A percentile compares a stretch with the other conserved stretches of the same genome.
Conservation (phyloP, 2,797 vertebrate genomes). For the Gambelia wislizenii region DNA sequence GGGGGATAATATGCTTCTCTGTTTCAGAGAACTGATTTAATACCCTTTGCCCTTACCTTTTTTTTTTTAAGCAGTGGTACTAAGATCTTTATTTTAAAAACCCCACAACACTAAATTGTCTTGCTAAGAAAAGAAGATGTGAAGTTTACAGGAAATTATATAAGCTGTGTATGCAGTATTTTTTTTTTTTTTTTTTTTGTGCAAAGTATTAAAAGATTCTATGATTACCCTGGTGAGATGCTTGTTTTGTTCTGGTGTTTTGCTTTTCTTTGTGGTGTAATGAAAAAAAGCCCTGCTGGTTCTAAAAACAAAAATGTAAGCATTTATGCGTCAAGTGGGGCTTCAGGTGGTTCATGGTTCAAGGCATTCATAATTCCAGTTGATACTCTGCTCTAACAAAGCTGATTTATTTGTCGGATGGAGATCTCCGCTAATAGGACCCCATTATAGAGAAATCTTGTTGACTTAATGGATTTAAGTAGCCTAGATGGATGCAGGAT, state of each 20-base stretch:
- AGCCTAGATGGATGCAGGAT: not conserved
- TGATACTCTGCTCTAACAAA: not conserved
- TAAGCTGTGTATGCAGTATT: constrained; percentile 82
- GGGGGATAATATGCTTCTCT: constrained; percentile 76
- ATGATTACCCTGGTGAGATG: constrained; percentile 69
- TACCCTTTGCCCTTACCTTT: constrained; percentile 45
- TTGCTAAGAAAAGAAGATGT: constrained; percentile 78
- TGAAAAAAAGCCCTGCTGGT: not conserved
- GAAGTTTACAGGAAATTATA: constrained; percentile 85
- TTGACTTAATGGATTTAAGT: not conserved
- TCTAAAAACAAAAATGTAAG: not conserved
- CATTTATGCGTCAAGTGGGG: not conserved
- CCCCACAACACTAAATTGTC: constrained; percentile 72
- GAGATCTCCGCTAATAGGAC: not conserved
- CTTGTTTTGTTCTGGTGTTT: constrained; percentile 16
- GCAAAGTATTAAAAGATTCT: constrained; percentile 86
- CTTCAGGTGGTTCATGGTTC: not conserved
- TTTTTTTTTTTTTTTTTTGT: constrained; percentile 78
- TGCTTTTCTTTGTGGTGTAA: constrained; percentile 53
- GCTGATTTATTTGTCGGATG: not conserved
- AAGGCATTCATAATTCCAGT: not conserved
- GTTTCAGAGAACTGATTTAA: constrained; percentile 73
- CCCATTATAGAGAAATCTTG: not conserved
- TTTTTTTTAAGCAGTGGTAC: constrained; percentile 78
- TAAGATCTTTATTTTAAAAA: constrained; percentile 74